Evolutionary conservation across 1,140 invertebrate genomes (phyloP).

Genomic region (Trialeurodes vaporariorum): DNA sequence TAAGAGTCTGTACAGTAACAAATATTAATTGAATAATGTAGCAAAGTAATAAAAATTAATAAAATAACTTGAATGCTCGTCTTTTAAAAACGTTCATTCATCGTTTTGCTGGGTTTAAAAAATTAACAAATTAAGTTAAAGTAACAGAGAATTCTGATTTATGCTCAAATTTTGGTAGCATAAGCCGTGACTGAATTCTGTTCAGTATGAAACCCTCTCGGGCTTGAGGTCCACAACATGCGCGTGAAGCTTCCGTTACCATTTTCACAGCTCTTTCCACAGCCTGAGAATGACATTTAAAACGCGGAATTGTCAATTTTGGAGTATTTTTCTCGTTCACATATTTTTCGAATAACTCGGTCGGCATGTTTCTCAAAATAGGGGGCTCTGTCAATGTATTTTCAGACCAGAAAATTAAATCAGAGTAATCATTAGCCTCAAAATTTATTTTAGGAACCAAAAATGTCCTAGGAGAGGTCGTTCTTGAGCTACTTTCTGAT

Average conservation of each 20-base stretch:
- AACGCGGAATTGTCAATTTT: conserved; percentile 6
- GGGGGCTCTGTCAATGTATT: conserved; percentile 16
- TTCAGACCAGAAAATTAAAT: conserved; percentile 15
- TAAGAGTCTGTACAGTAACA: too few relatives aligned
- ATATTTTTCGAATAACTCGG: conserved; percentile 20
- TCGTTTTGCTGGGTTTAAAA: too few relatives aligned
- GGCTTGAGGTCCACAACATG: conserved; percentile 18
- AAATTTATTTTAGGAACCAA: too few relatives aligned
- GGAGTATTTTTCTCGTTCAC: too few relatives aligned
- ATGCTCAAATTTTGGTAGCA: conserved; percentile 7
- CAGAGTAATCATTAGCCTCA: conserved; percentile 18
- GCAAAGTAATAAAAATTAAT: too few relatives aligned
- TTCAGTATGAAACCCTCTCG: conserved; percentile 20
- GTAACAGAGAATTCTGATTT: too few relatives aligned
- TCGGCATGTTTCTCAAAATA: conserved; percentile 13
- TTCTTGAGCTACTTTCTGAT: too few relatives aligned
- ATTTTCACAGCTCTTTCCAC: conserved; percentile 28
- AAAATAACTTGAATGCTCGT: too few relatives aligned
- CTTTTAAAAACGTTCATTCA: too few relatives aligned
- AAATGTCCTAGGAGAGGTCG: too few relatives aligned
- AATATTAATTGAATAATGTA: too few relatives aligned
- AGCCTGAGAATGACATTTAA: conserved; percentile 26
- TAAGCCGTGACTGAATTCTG: neutral
- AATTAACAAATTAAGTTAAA: too few relatives aligned
- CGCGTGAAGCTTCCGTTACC: conserved; percentile 22